phyloP scores from a whole-genome alignment of 2,888 invertebrate species.

The Harpagoxenus sublaevis region DNA sequence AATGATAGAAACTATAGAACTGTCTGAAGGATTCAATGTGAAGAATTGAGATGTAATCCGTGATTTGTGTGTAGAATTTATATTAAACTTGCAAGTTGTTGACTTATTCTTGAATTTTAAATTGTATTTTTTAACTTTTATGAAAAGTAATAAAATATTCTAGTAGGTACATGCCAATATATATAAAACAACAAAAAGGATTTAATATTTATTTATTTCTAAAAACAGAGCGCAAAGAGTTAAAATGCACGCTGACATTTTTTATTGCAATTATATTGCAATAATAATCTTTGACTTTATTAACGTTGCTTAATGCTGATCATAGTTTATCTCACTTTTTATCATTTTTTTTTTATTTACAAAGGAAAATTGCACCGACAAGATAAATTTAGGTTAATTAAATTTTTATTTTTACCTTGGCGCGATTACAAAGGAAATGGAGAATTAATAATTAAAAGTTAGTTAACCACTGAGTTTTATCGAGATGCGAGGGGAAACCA shows the following conservation, averaged over 20 bases:
- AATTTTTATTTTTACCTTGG: neutral
- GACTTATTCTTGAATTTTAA: neutral
- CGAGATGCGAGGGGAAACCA: neutral
- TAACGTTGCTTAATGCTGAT: neutral
- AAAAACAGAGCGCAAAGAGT: neutral
- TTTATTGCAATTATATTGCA: neutral
- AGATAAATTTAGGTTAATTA: conserved; percentile 5
- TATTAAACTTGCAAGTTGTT: neutral
- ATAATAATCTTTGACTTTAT: neutral
- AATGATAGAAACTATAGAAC: neutral
- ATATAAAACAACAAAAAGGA: neutral
- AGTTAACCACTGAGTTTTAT: neutral
- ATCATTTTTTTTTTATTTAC: neutral
- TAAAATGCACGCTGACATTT: neutral
- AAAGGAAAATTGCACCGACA: neutral
- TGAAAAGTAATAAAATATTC: neutral
- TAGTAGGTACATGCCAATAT: neutral
- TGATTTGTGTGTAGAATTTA: neutral
- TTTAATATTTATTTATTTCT: neutral
- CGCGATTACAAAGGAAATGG: neutral
- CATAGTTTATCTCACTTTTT: neutral
- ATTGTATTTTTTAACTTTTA: neutral
- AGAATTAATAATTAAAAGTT: neutral
- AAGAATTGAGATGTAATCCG: neutral
- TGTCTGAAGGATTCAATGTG: neutral